Percentiles rank a stretch among this genome's conserved stretches.
Conservation (phyloP, 2,113 vertebrate species). For the Calypte anna region DNA sequence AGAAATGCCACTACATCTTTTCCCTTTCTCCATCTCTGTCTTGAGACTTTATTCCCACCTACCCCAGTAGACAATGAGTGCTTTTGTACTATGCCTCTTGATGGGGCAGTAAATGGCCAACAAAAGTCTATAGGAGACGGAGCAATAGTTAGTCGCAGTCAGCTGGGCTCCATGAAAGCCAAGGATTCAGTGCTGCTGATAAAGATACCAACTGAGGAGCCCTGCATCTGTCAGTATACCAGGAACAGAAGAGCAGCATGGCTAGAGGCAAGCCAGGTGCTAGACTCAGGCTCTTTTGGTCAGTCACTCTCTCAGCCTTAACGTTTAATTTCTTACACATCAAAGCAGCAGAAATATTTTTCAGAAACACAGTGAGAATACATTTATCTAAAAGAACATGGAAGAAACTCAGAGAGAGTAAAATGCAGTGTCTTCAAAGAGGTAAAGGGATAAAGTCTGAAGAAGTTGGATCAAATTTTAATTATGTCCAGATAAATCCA, state of each 20-base stretch:
- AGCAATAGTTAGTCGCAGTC: neutral
- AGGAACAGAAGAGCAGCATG: rapidly evolving
- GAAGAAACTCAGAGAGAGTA: neutral
- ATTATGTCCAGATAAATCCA: neutral
- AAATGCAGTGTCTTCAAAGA: neutral
- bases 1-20: neutral
- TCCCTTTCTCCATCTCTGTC: neutral
- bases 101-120: neutral
- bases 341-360: neutral
- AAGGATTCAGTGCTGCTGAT: neutral
- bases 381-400: neutral
- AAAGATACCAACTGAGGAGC: neutral
- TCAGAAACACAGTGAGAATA: neutral
- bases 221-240: rapidly evolving
- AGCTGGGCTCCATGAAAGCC: neutral
- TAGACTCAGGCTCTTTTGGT: neutral
- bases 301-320: neutral
- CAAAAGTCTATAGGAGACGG: neutral
- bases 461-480: neutral
- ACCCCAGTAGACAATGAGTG: rapidly evolving
- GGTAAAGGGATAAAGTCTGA: neutral
- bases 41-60: neutral
- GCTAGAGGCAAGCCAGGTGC: neutral
- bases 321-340: neutral
- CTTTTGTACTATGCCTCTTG: neutral